phyloP scores from a whole-genome alignment of 2,797 vertebrate species.

The Enteromius afrohamiltoni region DNA sequence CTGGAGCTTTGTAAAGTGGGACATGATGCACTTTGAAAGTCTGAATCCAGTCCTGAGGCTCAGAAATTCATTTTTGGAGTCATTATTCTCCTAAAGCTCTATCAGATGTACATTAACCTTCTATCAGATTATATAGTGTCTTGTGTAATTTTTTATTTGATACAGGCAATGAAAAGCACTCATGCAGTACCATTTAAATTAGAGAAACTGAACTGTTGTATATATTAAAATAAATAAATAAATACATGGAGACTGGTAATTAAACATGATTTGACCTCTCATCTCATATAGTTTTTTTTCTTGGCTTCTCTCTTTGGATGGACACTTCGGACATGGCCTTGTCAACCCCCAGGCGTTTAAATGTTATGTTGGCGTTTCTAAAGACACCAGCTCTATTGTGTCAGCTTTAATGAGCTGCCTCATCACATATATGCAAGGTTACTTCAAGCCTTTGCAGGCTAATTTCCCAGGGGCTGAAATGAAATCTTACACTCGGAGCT shows the following conservation, averaged over 20 bases:
- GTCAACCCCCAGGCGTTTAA: slow-evolving; percentile 37
- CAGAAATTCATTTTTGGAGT: not conserved
- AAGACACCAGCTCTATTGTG: slow-evolving; percentile 32
- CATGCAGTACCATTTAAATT: not conserved
- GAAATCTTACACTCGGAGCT: slow-evolving; percentile 27
- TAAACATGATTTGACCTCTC: not conserved
- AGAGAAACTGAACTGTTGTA: not conserved
- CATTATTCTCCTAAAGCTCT: not conserved
- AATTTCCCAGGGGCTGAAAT: slow-evolving; percentile 50
- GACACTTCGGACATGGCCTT: slow-evolving; percentile 18
- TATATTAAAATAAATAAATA: not conserved
- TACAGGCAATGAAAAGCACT: not conserved
- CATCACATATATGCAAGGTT: slow-evolving; percentile 34
- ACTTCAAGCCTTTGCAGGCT: slow-evolving; percentile 23
- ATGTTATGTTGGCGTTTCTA: slow-evolving; percentile 30
- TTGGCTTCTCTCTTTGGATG: not conserved
- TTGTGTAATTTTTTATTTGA: slow-evolving; percentile 2
- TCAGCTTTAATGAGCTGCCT: slow-evolving; percentile 50
- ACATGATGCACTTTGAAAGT: slow-evolving; percentile 1
- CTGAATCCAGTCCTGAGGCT: not conserved
- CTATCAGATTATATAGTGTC: not conserved
- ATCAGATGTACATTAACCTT: not conserved
- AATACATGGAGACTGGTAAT: not conserved
- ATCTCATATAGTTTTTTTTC: not conserved
- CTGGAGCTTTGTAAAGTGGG: not conserved